phyloP scores from a whole-genome alignment of 2,113 vertebrate species.

The Myotis brandtii region DNA sequence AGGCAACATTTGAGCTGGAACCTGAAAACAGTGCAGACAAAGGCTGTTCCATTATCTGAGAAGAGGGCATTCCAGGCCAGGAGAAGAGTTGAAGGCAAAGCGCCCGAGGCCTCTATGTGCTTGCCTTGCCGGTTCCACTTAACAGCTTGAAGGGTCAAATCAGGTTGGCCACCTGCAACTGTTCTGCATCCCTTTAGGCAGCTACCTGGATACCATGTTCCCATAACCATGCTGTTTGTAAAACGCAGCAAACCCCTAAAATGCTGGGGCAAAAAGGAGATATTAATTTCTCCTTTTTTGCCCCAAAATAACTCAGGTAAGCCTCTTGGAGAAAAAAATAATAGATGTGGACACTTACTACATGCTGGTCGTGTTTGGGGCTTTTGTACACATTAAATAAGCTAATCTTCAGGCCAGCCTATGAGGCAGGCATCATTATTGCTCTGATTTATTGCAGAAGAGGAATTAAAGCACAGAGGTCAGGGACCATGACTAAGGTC shows the following conservation, averaged over 20 bases:
- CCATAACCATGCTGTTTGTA: background rate
- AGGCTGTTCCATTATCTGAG: background rate
- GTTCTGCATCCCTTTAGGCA: background rate
- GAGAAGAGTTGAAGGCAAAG: background rate
- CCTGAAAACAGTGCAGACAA: background rate
- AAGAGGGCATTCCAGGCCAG: background rate
- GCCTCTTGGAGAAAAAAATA: background rate
- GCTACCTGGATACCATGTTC: background rate
- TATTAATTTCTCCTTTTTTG: background rate
- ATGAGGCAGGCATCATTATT: background rate
- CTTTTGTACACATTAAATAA: background rate
- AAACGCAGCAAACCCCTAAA: background rate
- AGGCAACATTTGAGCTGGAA: background rate
- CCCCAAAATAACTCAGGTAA: background rate
- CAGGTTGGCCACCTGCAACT: background rate
- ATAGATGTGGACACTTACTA: background rate
- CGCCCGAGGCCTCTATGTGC: background rate
- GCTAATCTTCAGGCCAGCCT: background rate
- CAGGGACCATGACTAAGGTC: background rate
- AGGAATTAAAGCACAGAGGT: background rate
- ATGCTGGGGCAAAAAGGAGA: background rate
- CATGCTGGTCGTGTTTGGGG: background rate
- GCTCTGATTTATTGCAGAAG: background rate
- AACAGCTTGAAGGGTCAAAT: background rate
- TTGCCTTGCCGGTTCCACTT: background rate